Evolutionary conservation across 2,888 invertebrate genomes (phyloP).

Genomic region (Linnaemya tessellans): DNA sequence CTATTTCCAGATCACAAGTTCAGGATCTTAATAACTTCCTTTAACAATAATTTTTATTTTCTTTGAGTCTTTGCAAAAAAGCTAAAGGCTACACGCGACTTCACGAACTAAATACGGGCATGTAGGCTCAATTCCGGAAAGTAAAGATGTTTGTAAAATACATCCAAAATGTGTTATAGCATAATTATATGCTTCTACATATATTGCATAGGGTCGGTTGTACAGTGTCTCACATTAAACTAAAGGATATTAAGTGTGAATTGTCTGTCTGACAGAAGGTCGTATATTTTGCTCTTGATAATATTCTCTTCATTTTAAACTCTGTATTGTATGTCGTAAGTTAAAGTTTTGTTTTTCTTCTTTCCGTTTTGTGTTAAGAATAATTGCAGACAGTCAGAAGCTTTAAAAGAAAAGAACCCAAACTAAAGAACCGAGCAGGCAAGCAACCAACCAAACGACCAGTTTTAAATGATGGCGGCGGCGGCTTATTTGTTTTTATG

Average conservation of each 20-base stretch:
- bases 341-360: slow-evolving; percentile 19
- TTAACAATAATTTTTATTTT: no score
- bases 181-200: not conserved
- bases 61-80: no score
- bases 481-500: slow-evolving; percentile 71
- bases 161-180: no score
- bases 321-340: slow-evolving; percentile 36
- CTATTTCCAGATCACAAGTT: no score
- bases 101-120: no score
- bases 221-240: slow-evolving; percentile 22
- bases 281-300: slow-evolving; percentile 67
- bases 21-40: no score
- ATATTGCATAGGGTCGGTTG: not conserved
- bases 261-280: slow-evolving; percentile 71
- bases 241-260: slow-evolving; percentile 71
- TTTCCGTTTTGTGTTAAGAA: slow-evolving; percentile 47
- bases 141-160: no score
- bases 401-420: slow-evolving; percentile 38
- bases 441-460: slow-evolving; percentile 44
- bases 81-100: no score
- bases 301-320: slow-evolving; percentile 57
- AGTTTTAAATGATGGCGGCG: slow-evolving; percentile 69
- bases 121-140: no score
- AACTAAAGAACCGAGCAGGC: slow-evolving; percentile 36
- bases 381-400: slow-evolving; percentile 69